Percentiles rank a stretch among this genome's conserved stretches.
Evolutionary conservation across 2,797 vertebrate species (phyloP).

Genomic region (Tenualosa ilisha): DNA sequence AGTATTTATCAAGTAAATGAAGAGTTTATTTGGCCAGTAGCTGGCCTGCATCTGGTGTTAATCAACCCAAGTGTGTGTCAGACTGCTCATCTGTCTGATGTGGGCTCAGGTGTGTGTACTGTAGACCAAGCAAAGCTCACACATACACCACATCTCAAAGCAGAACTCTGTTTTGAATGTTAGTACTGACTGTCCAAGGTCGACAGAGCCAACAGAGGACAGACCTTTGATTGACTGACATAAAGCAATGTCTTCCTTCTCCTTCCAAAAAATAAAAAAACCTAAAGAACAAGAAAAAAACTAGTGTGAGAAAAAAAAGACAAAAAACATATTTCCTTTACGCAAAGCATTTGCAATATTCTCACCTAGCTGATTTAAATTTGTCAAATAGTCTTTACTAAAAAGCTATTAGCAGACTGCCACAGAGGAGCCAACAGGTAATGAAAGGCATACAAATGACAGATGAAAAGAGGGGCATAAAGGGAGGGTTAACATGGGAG

Average conservation of each 20-base stretch:
- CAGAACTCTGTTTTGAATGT: not conserved
- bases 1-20: too few relatives aligned
- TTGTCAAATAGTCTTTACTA: conserved; percentile 80
- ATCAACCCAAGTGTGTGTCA: not conserved
- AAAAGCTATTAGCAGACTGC: conserved; percentile 74
- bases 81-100: not conserved
- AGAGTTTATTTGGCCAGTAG: too few relatives aligned
- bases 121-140: not conserved
- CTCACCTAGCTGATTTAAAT: conserved; percentile 74
- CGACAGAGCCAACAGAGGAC: not conserved
- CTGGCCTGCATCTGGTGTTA: not conserved
- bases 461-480: conserved; percentile 61
- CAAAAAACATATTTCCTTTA: not conserved
- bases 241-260: not conserved
- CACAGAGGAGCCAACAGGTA: conserved; percentile 72
- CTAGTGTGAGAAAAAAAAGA: not conserved
- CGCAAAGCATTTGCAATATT: conserved; percentile 50
- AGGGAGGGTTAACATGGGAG: conserved; percentile 38
- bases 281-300: not conserved
- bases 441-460: conserved; percentile 77
- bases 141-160: not conserved
- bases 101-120: not conserved
- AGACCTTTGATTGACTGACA: not conserved
- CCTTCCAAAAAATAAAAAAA: not conserved
- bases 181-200: not conserved